Conservation (phyloP, 1,140 invertebrate species). For the Drosophila parvula region DNA sequence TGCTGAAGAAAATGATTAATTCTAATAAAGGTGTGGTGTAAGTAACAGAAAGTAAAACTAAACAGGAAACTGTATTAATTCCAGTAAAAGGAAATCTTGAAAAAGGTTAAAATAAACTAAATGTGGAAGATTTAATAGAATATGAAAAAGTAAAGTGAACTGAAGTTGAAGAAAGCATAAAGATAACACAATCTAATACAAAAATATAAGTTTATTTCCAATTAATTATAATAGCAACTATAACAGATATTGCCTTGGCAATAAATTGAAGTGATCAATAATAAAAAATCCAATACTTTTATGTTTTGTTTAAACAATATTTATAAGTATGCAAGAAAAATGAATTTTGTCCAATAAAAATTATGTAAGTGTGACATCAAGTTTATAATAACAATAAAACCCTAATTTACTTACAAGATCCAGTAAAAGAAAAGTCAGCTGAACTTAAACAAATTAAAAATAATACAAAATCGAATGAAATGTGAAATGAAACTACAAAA, state of each 20-base stretch:
- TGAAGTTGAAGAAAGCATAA: no score
- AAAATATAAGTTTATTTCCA: no score
- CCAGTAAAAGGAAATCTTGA: no score
- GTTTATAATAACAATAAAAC: neutral
- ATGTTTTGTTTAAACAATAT: neutral
- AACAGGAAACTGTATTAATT: neutral
- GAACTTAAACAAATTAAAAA: neutral
- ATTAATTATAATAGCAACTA: neutral
- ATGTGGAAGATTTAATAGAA: neutral
- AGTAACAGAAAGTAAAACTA: neutral
- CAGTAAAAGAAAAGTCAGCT: neutral
- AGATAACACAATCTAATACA: no score
- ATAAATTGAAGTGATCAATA: neutral
- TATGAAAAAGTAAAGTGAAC: no score
- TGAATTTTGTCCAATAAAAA: neutral
- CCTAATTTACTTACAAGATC: neutral
- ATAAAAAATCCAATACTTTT: neutral
- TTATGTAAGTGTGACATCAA: neutral
- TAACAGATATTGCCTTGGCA: neutral
- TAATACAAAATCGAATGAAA: neutral
- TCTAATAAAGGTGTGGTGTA: slow-evolving; percentile 4
- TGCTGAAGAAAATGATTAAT: slow-evolving; percentile 21
- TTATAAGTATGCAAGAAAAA: neutral
- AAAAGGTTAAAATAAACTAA: neutral
- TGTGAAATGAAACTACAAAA: neutral